phyloP scores from a whole-genome alignment of 2,797 vertebrate species.

The Sebastes oblongus region DNA sequence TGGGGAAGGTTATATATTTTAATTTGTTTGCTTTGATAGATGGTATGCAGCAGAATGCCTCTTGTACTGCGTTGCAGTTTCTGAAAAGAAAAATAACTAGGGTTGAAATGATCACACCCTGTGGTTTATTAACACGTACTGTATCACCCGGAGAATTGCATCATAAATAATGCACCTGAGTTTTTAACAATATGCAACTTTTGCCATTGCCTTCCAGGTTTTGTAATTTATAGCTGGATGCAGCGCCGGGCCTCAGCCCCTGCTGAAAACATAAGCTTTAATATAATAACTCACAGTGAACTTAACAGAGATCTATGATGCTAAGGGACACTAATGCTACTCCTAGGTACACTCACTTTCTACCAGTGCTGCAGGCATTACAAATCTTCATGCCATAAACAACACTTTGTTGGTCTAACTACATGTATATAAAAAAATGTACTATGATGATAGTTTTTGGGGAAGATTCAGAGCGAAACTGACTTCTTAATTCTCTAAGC shows the following conservation, averaged over 20 bases:
- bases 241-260: slow-evolving; percentile 31
- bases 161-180: slow-evolving; percentile 69
- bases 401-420: background rate
- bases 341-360: slow-evolving; percentile 19
- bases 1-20: slow-evolving; percentile 61
- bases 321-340: slow-evolving; percentile 24
- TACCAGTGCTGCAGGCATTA: background rate
- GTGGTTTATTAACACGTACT: slow-evolving; percentile 64
- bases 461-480: background rate
- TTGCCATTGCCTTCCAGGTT: slow-evolving; percentile 46
- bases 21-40: slow-evolving; percentile 60
- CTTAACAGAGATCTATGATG: slow-evolving; percentile 57
- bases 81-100: slow-evolving; percentile 44
- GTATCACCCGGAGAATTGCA: slow-evolving; percentile 53
- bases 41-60: slow-evolving; percentile 7
- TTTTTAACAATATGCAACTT: slow-evolving; percentile 67
- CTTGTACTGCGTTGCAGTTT: slow-evolving; percentile 30
- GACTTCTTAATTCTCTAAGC: background rate
- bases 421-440: background rate
- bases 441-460: background rate
- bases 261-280: slow-evolving; percentile 53
- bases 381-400: background rate
- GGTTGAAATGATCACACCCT: slow-evolving; percentile 50
- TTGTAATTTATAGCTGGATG: slow-evolving; percentile 61
- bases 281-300: slow-evolving; percentile 56